These are phyloP conservation scores for Formica selysi DNA, from an alignment of 1,140 invertebrate species.

Conservation along the genomic window DNA sequence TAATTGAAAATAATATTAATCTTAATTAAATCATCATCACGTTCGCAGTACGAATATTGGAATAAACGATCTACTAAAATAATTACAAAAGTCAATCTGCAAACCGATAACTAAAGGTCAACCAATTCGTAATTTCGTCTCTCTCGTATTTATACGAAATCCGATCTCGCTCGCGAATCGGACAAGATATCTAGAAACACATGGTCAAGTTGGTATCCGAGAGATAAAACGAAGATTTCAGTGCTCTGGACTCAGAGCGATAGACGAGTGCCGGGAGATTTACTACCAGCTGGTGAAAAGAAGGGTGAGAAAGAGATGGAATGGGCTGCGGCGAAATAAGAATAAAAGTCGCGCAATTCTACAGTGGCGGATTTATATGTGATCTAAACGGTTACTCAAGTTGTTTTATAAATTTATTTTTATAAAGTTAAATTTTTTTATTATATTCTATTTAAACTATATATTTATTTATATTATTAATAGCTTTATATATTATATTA, in stretches of 20 bases:
- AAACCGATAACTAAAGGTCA: conserved; percentile 37
- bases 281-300: conserved; percentile 5
- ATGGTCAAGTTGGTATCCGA: conserved; percentile 18
- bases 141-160: background rate
- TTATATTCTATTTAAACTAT: too few species aligned
- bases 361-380: background rate
- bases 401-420: background rate
- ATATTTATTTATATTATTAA: too few species aligned
- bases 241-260: conserved; percentile 20
- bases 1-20: conserved; percentile 22
- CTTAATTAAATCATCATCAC: conserved; percentile 30
- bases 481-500: too few species aligned
- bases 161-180: background rate
- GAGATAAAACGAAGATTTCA: conserved; percentile 38
- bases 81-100: conserved; percentile 30
- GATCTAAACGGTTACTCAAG: background rate
- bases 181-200: background rate
- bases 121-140: background rate
- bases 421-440: too few species aligned
- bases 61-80: background rate
- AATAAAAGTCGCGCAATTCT: background rate
- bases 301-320: background rate
- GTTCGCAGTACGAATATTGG: background rate
- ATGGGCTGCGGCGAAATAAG: conserved; percentile 1
- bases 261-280: conserved; percentile 49